These are phyloP conservation scores for Formica exsecta DNA, from an alignment of 1,140 invertebrate genomes.

Conservation along the genomic window DNA sequence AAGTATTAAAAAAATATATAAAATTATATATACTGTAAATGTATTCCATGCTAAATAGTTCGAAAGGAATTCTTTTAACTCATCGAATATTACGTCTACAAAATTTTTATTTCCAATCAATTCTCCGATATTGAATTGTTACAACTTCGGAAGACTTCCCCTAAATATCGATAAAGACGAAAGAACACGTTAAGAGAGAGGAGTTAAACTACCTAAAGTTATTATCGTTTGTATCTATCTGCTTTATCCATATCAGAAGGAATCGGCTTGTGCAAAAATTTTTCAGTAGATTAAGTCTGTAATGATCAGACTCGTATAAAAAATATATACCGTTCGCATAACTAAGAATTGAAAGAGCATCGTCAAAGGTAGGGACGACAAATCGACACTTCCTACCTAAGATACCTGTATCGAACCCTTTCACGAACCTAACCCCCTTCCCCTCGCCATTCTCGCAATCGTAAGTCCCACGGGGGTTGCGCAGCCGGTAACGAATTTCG, in stretches of 20 bases:
- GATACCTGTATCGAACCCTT: slow-evolving; percentile 6
- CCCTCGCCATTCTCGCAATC: neutral
- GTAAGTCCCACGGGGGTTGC: slow-evolving; percentile 39
- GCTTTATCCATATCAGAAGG: neutral
- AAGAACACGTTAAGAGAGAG: neutral
- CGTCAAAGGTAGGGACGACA: neutral
- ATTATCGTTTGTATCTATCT: neutral
- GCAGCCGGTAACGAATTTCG: slow-evolving; percentile 75
- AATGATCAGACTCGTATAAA: neutral
- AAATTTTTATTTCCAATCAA: neutral
- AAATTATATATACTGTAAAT: slow-evolving; percentile 3
- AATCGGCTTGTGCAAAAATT: neutral
- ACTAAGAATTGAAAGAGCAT: slow-evolving; percentile 30
- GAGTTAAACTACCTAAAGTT: neutral
- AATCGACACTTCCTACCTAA: slow-evolving; percentile 36
- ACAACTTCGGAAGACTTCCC: neutral
- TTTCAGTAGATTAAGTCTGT: slow-evolving; percentile 13
- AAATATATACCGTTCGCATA: neutral
- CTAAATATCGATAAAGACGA: neutral
- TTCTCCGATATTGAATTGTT: neutral
- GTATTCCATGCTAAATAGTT: neutral
- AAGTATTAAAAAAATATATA: slow-evolving; percentile 11
- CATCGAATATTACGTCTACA: neutral
- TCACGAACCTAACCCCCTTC: neutral
- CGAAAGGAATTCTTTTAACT: neutral